Evolutionary conservation across 2,113 vertebrate species (phyloP), one percentile per base, ranked within the genome.

Genomic region (Ochotona princeps): DNA sequence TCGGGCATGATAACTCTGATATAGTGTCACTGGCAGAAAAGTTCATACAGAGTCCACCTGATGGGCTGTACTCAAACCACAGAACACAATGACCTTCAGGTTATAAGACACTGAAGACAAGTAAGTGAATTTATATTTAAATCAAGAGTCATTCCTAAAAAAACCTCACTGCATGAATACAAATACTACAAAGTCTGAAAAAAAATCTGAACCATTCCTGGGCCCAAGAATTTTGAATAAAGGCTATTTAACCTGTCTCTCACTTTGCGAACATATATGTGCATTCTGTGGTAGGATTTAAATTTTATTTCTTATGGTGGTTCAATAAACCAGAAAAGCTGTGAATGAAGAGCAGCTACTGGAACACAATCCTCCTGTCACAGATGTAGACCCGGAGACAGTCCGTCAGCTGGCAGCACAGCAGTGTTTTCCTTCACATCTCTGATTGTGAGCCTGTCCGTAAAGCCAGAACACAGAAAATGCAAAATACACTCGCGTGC

Each of bases 391-490:
- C 5, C 32, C 65, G 83, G 23, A 85, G 17, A 57, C 4, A 76
- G 47, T 84, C 30, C 11, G 49, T 38, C 35, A 54, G 47, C 1
- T 82, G 5, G 49, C 69, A 67, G 38, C 23, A 86, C 8, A 25
- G 75, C 49, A 61, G 8, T 61, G 75, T 8, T 72, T 91, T 69
- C 30, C 81, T 86, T 78, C 35, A 15, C 14, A 44, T 63, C 69
- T 25, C 9, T 82, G 17, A 83, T 38, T 74, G 5, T 44, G n/a
- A 38, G 11, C 90, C 32, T 80, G 23, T 26, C 17, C 75, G 14
- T 18, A 83, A 89, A 51, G 54, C 69, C 84, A 90, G 69, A 8
- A 82, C 44, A 81, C 1, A 69, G 65, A 54, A 89, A 94, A 80
- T 47, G 87, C 3, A 90, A 13, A 85, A 63, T 66, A 85, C 44